phyloP scores from a whole-genome alignment of 2,888 invertebrate species.

The Phortica magna region DNA sequence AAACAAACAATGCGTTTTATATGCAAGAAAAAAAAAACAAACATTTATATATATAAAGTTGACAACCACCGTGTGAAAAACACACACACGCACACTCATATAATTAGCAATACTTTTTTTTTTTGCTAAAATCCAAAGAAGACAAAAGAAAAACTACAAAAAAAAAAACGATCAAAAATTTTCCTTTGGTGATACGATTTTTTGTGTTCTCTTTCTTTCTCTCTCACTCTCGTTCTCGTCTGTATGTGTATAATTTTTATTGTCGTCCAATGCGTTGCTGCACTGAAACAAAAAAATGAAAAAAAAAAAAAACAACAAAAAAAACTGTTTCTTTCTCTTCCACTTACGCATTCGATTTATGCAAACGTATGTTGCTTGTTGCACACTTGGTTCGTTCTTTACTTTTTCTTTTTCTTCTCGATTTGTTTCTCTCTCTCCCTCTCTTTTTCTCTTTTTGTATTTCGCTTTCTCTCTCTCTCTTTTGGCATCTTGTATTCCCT shows the following conservation, averaged over 20 bases:
- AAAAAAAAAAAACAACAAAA: slow-evolving; percentile 1
- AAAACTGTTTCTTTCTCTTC: background rate
- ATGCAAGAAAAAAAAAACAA: background rate
- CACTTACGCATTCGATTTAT: background rate
- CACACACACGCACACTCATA: slow-evolving; percentile 14
- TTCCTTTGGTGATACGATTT: no score
- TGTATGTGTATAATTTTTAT: no score
- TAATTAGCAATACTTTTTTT: background rate
- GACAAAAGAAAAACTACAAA: background rate
- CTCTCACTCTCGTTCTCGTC: background rate
- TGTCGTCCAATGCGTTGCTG: no score
- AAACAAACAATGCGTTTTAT: background rate
- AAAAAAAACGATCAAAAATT: background rate
- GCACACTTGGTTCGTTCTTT: slow-evolving; percentile 52
- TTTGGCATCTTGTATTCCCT: slow-evolving; percentile 33
- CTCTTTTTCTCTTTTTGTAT: slow-evolving; percentile 30
- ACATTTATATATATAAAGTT: background rate
- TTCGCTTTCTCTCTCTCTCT: slow-evolving; percentile 11
- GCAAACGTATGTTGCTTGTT: slow-evolving; percentile 31
- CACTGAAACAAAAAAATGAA: background rate
- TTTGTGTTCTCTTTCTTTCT: no score
- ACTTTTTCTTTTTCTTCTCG: slow-evolving; percentile 45
- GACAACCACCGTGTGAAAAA: background rate
- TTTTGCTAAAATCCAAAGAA: background rate
- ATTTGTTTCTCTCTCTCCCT: slow-evolving; percentile 33